Conservation (phyloP, 2,113 vertebrate genomes). For the Gallinago jamesoni region DNA sequence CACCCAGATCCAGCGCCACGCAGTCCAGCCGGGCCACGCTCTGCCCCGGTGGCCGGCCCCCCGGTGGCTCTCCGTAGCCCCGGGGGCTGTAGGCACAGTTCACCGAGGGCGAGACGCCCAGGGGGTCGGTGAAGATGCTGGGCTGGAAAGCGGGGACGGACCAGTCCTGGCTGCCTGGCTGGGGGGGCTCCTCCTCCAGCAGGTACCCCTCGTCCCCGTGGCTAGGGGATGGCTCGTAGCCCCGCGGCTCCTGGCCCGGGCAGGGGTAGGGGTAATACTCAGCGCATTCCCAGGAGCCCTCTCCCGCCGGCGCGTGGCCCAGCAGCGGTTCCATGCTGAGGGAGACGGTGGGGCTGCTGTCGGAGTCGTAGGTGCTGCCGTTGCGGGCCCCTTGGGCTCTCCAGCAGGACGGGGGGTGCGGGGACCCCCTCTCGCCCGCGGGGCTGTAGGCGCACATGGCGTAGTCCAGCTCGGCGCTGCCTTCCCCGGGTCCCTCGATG, state of each 20-base stretch:
- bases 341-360: constrained; percentile 79
- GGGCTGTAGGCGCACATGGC: constrained; percentile 82
- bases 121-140: constrained; percentile 74
- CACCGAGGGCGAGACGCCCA: constrained; percentile 72
- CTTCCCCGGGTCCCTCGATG: constrained; percentile 86
- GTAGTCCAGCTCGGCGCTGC: constrained; percentile 79
- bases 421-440: constrained; percentile 54
- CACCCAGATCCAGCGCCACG: not conserved
- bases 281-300: constrained; percentile 26
- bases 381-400: constrained; percentile 69
- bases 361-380: constrained; percentile 72
- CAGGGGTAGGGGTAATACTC: constrained; percentile 15
- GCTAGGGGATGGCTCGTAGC: constrained; percentile 74
- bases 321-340: constrained; percentile 89
- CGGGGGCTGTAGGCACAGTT: not conserved
- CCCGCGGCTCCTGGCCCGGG: not conserved
- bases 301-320: constrained; percentile 63
- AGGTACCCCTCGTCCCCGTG: constrained; percentile 65
- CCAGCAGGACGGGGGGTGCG: constrained; percentile 3
- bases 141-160: constrained; percentile 76
- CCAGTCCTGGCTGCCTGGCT: constrained; percentile 77
- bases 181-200: constrained; percentile 64
- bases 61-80: not conserved
- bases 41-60: not conserved
- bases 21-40: not conserved